These are phyloP conservation scores for Saccostrea echinata DNA, from an alignment of 1,140 invertebrate genomes.

Conservation along the genomic window DNA sequence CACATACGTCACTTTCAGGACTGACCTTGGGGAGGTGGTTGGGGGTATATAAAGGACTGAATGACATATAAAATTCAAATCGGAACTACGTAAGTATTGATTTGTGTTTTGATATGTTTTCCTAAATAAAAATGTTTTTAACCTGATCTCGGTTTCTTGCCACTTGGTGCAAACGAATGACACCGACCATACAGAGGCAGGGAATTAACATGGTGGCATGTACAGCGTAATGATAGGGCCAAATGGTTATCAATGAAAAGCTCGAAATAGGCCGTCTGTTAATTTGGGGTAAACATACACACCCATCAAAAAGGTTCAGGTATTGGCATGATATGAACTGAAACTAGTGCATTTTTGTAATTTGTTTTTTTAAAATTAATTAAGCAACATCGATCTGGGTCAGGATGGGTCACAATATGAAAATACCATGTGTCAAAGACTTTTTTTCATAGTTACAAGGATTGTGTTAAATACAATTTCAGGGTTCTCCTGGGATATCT, in stretches of 20 bases:
- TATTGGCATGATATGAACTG: background rate
- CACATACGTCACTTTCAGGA: too few relatives aligned
- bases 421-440: too few relatives aligned
- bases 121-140: background rate
- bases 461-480: too few relatives aligned
- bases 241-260: conserved; percentile 31
- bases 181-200: background rate
- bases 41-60: too few relatives aligned
- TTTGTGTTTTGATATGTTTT: background rate
- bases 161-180: background rate
- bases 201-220: background rate
- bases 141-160: background rate
- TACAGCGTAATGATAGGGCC: conserved; percentile 18
- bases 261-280: background rate
- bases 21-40: too few relatives aligned
- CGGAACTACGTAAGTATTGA: too few relatives aligned
- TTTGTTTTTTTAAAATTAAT: too few relatives aligned
- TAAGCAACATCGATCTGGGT: too few relatives aligned
- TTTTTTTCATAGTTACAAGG: too few relatives aligned
- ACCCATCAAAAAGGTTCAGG: background rate
- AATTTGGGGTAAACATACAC: background rate
- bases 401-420: too few relatives aligned
- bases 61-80: too few relatives aligned
- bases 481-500: too few relatives aligned
- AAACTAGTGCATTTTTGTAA: background rate